Conservation (phyloP, 1,140 invertebrate species). For the Zaprionus ghesquierei region DNA sequence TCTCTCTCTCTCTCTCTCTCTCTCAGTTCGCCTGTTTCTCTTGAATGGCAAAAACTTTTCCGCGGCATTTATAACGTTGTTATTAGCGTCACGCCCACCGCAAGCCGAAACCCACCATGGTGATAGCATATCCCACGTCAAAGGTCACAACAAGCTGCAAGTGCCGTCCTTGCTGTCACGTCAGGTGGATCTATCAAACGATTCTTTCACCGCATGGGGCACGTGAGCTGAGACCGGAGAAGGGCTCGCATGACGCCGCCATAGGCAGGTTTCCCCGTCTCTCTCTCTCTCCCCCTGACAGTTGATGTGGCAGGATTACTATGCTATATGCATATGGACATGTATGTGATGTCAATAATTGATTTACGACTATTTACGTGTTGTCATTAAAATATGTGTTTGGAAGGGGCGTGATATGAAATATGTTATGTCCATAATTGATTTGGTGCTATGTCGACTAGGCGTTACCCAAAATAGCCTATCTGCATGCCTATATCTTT, state of each 20-base stretch:
- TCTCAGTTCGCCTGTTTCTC: slow-evolving; percentile 10
- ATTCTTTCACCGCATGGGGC: slow-evolving; percentile 47
- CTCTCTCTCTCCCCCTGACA: slow-evolving; percentile 14
- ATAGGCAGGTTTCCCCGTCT: background rate
- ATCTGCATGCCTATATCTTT: background rate
- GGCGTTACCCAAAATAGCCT: background rate
- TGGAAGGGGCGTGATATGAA: background rate
- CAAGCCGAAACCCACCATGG: background rate
- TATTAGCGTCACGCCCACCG: slow-evolving; percentile 41
- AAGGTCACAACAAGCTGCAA: slow-evolving; percentile 32
- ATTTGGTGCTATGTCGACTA: background rate
- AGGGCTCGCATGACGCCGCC: slow-evolving; percentile 46
- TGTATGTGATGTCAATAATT: slow-evolving; percentile 66
- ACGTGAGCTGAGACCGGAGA: slow-evolving; percentile 54
- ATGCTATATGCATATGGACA: slow-evolving; percentile 40
- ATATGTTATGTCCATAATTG: background rate
- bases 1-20: slow-evolving; percentile 14
- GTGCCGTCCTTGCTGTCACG: slow-evolving; percentile 41
- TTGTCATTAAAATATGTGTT: background rate
- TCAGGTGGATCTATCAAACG: slow-evolving; percentile 24
- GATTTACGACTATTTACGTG: slow-evolving; percentile 50
- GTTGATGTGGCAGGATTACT: slow-evolving; percentile 51
- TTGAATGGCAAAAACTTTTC: slow-evolving; percentile 57
- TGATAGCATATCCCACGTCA: slow-evolving; percentile 14
- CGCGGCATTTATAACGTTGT: slow-evolving; percentile 42